Evolutionary conservation across 2,797 vertebrate species (phyloP), one percentile per base, ranked within the genome.

Genomic region (Eupleurogrammus muticus): DNA sequence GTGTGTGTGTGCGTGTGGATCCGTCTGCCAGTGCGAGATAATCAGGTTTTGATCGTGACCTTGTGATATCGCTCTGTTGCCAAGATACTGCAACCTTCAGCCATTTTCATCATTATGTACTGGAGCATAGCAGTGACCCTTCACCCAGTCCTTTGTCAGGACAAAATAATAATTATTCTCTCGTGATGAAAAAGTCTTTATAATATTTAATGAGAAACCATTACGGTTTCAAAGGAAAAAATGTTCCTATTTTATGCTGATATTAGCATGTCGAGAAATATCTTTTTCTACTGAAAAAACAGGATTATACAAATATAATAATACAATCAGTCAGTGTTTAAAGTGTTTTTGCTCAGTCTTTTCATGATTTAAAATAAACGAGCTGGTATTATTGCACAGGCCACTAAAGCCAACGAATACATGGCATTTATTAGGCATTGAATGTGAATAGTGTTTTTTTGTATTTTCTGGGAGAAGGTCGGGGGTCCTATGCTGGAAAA

Each of bases 11-110:
- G 34, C 35, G 47, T 59, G 47, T 73, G 42, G 48, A 46, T 73
- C 55, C 23, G 17, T 51, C 53, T 50, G 78, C 68, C 61, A 28
- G 64, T 65, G 40, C 23, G 66, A 81, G 83, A 87, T 89, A 87
- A 87, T 79, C 44, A 75, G 80, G 72, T 87, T 86, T 81, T 83
- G 83, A 90, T 87, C 77, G 13, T 85, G 81, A 89, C 87, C 86
- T 90, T 91, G 88, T 68, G 86, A 85, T 90, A 66, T 81, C 53
- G n/a, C 77, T 69, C 72, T 36, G 58, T 83, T 89, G 88, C 79
- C 66, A 65, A 77, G 81, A 81, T 59, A 85, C 79, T 17, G 68
- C 59, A 80, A 38, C 34, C 13, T 82, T 47, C 59, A 66, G 62
- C 38, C 34, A 49, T 75, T 79, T 82, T 72, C 67, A 65, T 75